Percentiles rank a stretch among this genome's conserved stretches.
These are phyloP conservation scores for Cheiracanthium punctorium DNA, from an alignment of 2,888 invertebrate genomes.

Conservation along the genomic window DNA sequence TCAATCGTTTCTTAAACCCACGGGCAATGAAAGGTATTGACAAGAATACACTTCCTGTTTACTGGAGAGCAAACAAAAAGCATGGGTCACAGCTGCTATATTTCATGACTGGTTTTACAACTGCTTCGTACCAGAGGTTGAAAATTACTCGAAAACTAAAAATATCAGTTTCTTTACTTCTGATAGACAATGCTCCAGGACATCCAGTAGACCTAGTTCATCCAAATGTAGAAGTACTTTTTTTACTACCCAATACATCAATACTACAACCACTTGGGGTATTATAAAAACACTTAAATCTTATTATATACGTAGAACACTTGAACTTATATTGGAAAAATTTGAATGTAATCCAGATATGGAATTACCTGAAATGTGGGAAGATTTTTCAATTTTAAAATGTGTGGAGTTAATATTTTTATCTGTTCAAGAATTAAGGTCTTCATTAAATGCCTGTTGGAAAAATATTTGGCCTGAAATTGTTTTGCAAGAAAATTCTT, in stretches of 20 bases:
- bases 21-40: constrained; percentile 23
- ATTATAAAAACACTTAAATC: constrained; percentile 37
- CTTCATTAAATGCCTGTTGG: no score
- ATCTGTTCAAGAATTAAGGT: no score
- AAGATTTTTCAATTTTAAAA: no score
- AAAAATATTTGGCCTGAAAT: no score
- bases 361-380: no score
- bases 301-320: constrained; percentile 29
- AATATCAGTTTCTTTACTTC: constrained; percentile 34
- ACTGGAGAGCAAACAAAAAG: constrained; percentile 37
- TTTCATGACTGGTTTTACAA: constrained; percentile 37
- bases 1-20: constrained; percentile 31
- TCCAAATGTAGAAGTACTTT: constrained; percentile 41
- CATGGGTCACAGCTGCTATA: constrained; percentile 12
- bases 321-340: constrained; percentile 6
- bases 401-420: no score
- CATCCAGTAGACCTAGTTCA: constrained; percentile 34
- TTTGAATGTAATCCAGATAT: no score
- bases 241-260: constrained; percentile 42
- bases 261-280: constrained; percentile 29
- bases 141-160: constrained; percentile 28
- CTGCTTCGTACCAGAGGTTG: constrained; percentile 36
- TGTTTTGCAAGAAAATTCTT: no score
- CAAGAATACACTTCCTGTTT: constrained; percentile 4
- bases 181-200: constrained; percentile 36